Evolutionary conservation across 2,888 invertebrate species (phyloP), one percentile per base, ranked within the genome.

Genomic region (Spatulosminthurus flaviceps): DNA sequence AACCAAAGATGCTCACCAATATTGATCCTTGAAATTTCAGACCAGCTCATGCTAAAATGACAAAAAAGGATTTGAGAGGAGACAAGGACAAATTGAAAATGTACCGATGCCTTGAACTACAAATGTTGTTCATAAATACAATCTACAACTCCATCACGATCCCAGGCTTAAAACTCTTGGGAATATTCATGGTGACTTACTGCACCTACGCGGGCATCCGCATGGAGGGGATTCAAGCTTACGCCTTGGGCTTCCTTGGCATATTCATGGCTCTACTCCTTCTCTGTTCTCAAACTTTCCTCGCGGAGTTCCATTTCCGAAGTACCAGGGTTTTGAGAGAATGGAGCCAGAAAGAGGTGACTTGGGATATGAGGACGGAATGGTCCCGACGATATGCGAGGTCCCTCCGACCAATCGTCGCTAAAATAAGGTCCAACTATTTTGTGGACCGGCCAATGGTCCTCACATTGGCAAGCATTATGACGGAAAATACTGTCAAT

Each of bases 281-380:
- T n/a, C n/a, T n/a, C n/a, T n/a, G n/a, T n/a, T n/a, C n/a, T n/a
- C n/a, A n/a, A n/a, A n/a, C n/a, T n/a, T n/a, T 64, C 24, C 4
- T 64, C 2, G 64, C 64, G 1, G 64, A 64, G 64, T 64, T 64
- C 16, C 64, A 64, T 64, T 26, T 24, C 64, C 64, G 64, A 16
- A 64, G 64, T 21, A 60, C 24, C 16, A 64, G 16, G 4, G 26
- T 64, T 4, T 64, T 64, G 64, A 21, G 7, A 24, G 64, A 64
- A n/a, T 64, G 64, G 64, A n/a, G 19, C 24, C 51, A 51, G 16
- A 1, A 7, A 41, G 13, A 19, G 51, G 1, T 19, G n/a, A 2
- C 1, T 16, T 13, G n/a, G 51, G 51, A n/a, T 51, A 2, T 13
- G 51, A 16, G 16, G 1, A 9, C 5, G 5, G 16, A 51, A 51